Evolutionary conservation across 2,888 invertebrate genomes (phyloP).

Genomic region (Caenorhabditis afra): DNA sequence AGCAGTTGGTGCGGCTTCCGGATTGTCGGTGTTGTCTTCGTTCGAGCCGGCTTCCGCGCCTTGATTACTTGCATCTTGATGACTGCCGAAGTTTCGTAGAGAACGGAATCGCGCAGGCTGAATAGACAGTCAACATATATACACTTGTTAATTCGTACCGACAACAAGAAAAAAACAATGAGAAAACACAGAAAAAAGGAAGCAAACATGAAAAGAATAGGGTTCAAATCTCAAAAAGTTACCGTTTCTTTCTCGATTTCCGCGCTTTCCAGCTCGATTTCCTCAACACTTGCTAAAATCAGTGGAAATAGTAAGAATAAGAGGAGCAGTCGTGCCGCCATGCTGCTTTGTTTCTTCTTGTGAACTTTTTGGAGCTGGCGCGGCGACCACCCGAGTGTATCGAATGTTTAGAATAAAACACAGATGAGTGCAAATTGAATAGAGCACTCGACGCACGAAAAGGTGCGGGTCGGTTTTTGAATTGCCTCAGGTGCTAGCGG

Average conservation of each 20-base stretch:
- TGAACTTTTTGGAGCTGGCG: constrained; percentile 34
- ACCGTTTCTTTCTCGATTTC: constrained; percentile 42
- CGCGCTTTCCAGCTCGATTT: constrained; percentile 35
- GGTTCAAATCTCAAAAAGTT: constrained; percentile 23
- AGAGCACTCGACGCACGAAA: constrained; percentile 60
- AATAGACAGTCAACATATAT: background rate
- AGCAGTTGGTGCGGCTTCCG: constrained; percentile 40
- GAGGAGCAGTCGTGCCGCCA: constrained; percentile 25
- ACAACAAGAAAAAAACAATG: constrained; percentile 18
- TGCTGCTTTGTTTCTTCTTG: constrained; percentile 16
- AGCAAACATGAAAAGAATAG: background rate
- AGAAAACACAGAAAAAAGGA: background rate
- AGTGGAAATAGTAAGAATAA: constrained; percentile 28
- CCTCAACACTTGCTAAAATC: constrained; percentile 23
- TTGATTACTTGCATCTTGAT: constrained; percentile 43
- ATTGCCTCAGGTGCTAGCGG: constrained; percentile 51
- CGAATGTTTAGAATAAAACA: constrained; percentile 60
- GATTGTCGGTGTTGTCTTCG: constrained; percentile 50
- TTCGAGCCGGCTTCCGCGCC: constrained; percentile 37
- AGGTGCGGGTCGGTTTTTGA: constrained; percentile 56
- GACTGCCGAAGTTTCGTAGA: constrained; percentile 30
- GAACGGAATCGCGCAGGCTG: constrained; percentile 50
- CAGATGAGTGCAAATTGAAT: constrained; percentile 60
- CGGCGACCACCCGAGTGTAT: constrained; percentile 46
- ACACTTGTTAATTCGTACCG: background rate